Evolutionary conservation across 2,797 vertebrate species (phyloP), one percentile per base, ranked within the genome.

Genomic region (Eulemur rubriventer): DNA sequence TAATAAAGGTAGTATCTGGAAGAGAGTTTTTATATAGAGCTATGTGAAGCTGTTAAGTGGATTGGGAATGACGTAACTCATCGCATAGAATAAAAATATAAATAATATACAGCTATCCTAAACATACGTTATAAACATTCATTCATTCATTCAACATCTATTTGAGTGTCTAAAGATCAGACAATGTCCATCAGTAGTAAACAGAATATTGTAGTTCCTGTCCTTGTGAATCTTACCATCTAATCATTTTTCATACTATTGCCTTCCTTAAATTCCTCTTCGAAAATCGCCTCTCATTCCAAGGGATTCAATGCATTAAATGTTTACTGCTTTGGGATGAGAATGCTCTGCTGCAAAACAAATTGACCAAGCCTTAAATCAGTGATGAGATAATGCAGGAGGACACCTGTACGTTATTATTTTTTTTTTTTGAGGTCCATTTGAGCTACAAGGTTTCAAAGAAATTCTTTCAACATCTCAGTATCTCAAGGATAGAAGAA

Each of bases 221-320:
- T 17, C 28, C 33, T 80, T 90, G 18, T 72, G 82, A 90, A 79
- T n/a, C 24, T 69, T 83, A 73, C 20, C 28, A 17, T 83, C 11
- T 38, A 83, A 85, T 88, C 18, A 70, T 70, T 93, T 94, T 79
- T 75, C 18, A 69, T 65, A n/a, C 4, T 72, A 7, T 89, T 13
- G 78, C 86, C 35, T 87, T 90, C n/a, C 7, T 57, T 82, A 82
- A 82, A 59, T 89, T 95, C 26, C 38, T 81, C 24, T 89, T 78
- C 84, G n/a, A 30, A 82, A 95, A 84, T 55, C 83, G 55, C n/a
- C 46, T 91, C 79, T 92, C 38, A 83, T 59, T 28, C 43, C 18
- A 61, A 38, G 55, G 22, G 50, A 46, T 79, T 90, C 43, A 82
- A 80, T 48, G 50, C n/a, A 90, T 52, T 85, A 78, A 86, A 84